Conservation (phyloP, 2,113 vertebrate species). For the Xyliphius kryptos region DNA sequence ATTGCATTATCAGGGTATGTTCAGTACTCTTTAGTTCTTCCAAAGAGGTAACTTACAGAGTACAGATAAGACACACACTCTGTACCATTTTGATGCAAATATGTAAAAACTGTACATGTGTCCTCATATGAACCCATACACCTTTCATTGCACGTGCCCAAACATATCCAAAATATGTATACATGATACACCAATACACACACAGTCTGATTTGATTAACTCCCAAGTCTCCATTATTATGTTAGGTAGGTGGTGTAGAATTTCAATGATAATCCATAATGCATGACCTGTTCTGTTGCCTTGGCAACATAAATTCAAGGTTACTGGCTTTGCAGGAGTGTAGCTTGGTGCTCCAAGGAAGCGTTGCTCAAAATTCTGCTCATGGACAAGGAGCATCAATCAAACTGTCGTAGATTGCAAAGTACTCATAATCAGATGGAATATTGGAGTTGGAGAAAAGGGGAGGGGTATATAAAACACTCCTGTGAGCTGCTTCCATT, state of each 20-base stretch:
- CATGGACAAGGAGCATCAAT: constrained; percentile 81
- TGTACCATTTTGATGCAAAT: background rate
- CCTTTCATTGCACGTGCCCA: background rate
- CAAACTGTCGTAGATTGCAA: constrained; percentile 75
- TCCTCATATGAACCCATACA: constrained; percentile 1
- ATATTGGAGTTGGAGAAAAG: constrained; percentile 72
- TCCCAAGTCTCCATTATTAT: constrained; percentile 84
- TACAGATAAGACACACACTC: background rate
- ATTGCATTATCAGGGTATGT: background rate
- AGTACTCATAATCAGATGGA: constrained; percentile 75
- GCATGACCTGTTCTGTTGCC: constrained; percentile 85
- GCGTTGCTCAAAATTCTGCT: constrained; percentile 84
- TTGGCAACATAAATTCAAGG: constrained; percentile 96
- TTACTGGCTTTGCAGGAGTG: constrained; percentile 81
- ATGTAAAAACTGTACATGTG: background rate
- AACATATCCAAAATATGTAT: constrained; percentile 19
- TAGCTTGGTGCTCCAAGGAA: constrained; percentile 81
- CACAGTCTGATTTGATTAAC: constrained; percentile 85
- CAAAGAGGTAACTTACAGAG: background rate
- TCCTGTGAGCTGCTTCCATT: too few relatives aligned
- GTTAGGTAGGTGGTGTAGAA: constrained; percentile 91
- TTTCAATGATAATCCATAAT: constrained; percentile 97
- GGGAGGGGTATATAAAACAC: constrained; percentile 9
- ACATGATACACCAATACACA: constrained; percentile 25
- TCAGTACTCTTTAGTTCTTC: background rate